Base-by-base conservation (phyloP, 2,888 invertebrate species). In the Eucriotettix oculatus region DNA sequence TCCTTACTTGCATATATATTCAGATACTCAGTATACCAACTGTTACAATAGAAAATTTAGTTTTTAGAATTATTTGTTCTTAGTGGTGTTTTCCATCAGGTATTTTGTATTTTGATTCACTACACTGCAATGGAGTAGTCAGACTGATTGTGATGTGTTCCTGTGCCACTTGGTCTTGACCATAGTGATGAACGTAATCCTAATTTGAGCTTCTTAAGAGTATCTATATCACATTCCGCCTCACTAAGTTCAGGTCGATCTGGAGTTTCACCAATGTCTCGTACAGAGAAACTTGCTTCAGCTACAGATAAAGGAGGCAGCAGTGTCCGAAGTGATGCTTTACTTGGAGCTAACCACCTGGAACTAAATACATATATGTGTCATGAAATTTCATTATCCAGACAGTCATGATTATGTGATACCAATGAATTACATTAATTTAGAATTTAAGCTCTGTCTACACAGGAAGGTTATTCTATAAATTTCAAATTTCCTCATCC, bases 121-220 rank as follows among this genome's bases (percentile, higher is more conserved):
- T 81, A 85, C 72, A 86, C 85, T 65, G 85, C 85, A 74, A 85
- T 85, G 63, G 85, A 85, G 71, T 85, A 85, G 74, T 85, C 85
- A 66, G 84, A 83, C 67, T 83, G 81, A 67, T 82, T 82, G 64
- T 77, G 74, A 66, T 79, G 76, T 40, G 41, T n/a, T 66, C 71
- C 74, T 52, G 84, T 48, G 67, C 77, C 77, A 66, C 71, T 74
- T 48, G 84, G 84, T 65, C 84, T 76, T 43, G 85, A 83, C 85
- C 85, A 86, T 41, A 86, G 74, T 61, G 84, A 82, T 61, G 84
- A 85, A 63, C 84, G 76, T 69, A 84, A 75, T 43, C 85, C 85
- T 65, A 85, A 74, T 72, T 85, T 85, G 64, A 85, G 74, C 71
- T 85, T 86, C 72, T 85, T 85, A 67, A 86, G 72, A 61, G 85